phyloP scores from a whole-genome alignment of 2,113 vertebrate genomes.

The Orthochromis indermauri region DNA sequence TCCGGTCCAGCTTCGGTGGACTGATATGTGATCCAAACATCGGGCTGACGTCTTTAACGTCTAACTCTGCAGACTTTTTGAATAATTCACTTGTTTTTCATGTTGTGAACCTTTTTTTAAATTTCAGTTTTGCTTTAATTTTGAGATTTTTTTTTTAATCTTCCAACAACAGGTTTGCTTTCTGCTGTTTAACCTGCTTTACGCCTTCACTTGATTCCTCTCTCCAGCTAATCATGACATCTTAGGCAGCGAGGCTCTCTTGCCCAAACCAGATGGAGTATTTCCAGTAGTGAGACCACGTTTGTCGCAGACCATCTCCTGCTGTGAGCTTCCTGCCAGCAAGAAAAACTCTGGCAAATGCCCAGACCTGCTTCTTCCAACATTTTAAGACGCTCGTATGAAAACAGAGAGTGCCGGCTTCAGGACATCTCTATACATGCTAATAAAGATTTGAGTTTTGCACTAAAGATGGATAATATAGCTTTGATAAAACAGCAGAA shows the following conservation, averaged over 20 bases:
- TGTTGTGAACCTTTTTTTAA: fast-evolving
- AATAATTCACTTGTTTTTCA: fast-evolving
- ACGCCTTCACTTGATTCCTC: fast-evolving
- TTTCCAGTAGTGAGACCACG: neutral
- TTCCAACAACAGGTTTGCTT: neutral
- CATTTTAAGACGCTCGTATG: neutral
- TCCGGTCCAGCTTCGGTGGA: neutral
- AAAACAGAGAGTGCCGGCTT: neutral
- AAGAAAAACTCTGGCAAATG: neutral
- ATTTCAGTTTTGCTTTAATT: neutral
- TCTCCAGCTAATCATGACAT: neutral
- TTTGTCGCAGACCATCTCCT: neutral
- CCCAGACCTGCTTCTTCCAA: neutral
- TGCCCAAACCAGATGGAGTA: neutral
- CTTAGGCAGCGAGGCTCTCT: fast-evolving
- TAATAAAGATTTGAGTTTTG: neutral
- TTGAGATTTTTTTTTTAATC: neutral
- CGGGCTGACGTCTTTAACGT: neutral
- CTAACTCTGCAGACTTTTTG: neutral
- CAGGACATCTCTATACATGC: neutral
- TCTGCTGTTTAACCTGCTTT: neutral
- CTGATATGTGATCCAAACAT: fast-evolving
- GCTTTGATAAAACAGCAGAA: neutral
- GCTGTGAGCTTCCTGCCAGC: neutral
- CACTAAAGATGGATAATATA: neutral